A percentile compares a stretch with the other conserved stretches of the same genome.
phyloP scores from a whole-genome alignment of 2,888 invertebrate species.

The Ochropleura leucogaster region DNA sequence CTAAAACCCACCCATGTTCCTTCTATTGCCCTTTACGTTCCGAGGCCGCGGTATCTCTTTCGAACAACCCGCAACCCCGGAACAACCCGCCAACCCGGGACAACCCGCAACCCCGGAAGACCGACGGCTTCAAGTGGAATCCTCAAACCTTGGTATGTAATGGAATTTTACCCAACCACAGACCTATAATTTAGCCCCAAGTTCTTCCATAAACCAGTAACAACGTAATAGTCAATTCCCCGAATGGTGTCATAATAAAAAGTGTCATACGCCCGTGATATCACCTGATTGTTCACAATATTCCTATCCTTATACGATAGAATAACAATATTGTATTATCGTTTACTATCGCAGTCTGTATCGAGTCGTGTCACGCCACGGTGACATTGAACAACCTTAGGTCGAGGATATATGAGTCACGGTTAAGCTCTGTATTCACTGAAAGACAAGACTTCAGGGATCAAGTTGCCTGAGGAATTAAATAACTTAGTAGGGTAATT shows the following conservation, averaged over 20 bases:
- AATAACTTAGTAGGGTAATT: background rate
- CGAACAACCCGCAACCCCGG: too few relatives aligned
- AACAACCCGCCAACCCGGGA: too few relatives aligned
- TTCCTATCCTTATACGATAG: conserved; percentile 3
- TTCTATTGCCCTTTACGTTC: too few relatives aligned
- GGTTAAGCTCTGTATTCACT: background rate
- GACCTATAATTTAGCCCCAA: too few relatives aligned
- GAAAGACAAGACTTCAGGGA: background rate
- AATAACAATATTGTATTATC: conserved; percentile 8
- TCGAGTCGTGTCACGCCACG: conserved; percentile 32
- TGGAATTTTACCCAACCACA: too few relatives aligned
- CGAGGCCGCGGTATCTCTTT: too few relatives aligned
- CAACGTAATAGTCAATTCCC: too few relatives aligned
- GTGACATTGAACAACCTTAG: conserved; percentile 40
- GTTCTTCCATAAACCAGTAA: too few relatives aligned
- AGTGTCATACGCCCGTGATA: background rate
- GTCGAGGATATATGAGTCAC: background rate
- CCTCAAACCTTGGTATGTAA: too few relatives aligned
- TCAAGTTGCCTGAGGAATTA: background rate
- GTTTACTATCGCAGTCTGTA: conserved; percentile 18
- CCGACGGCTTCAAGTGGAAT: too few relatives aligned
- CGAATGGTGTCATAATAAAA: background rate
- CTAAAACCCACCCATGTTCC: too few relatives aligned
- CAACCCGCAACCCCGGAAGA: too few relatives aligned
- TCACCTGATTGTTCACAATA: background rate